Percentiles rank a stretch among this genome's conserved stretches.
These are phyloP conservation scores for Orbicella faveolata DNA, from an alignment of 64 coral and sea anemone species.

Conservation along the genomic window DNA sequence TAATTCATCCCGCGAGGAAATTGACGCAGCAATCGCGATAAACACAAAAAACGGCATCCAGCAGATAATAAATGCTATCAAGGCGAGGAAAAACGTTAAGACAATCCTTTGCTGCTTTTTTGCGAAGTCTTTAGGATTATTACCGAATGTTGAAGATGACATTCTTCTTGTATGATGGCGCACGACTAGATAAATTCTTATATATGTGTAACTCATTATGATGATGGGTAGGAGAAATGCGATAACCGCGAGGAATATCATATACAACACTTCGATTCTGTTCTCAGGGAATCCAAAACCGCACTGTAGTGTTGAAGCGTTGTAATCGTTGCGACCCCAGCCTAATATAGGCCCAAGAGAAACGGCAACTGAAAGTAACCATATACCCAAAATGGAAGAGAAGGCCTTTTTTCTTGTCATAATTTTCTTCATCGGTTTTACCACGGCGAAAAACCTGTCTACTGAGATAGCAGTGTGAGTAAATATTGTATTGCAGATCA, in stretches of 20 bases:
- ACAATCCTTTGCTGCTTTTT: slow-evolving; percentile 63
- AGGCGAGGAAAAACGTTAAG: slow-evolving; percentile 85
- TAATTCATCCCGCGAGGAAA: slow-evolving; percentile 51
- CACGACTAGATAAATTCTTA: slow-evolving; percentile 63
- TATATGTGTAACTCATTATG: slow-evolving; percentile 78
- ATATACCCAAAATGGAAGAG: slow-evolving; percentile 55
- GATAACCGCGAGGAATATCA: slow-evolving; percentile 59
- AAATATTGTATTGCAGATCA: slow-evolving; percentile 83
- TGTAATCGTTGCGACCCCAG: slow-evolving; percentile 70
- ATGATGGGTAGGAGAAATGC: slow-evolving; percentile 68
- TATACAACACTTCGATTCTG: slow-evolving; percentile 63
- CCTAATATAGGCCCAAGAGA: slow-evolving; percentile 77
- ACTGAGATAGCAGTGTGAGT: slow-evolving; percentile 87
- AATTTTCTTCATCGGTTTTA: slow-evolving; percentile 79
- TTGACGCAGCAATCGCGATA: slow-evolving; percentile 69
- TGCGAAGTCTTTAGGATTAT: slow-evolving; percentile 29
- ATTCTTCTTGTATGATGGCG: slow-evolving; percentile 60
- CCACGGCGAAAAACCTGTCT: slow-evolving; percentile 81
- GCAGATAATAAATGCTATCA: slow-evolving; percentile 81
- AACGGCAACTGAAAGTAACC: slow-evolving; percentile 61
- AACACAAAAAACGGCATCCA: slow-evolving; percentile 82
- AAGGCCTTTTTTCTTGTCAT: slow-evolving; percentile 76
- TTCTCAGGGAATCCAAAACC: slow-evolving; percentile 73
- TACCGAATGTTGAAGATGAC: slow-evolving; percentile 61
- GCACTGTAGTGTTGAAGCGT: slow-evolving; percentile 83